Conservation (phyloP, 30 jellyfish, hydroid and myxozoan genomes). For the Morbakka virulenta region DNA sequence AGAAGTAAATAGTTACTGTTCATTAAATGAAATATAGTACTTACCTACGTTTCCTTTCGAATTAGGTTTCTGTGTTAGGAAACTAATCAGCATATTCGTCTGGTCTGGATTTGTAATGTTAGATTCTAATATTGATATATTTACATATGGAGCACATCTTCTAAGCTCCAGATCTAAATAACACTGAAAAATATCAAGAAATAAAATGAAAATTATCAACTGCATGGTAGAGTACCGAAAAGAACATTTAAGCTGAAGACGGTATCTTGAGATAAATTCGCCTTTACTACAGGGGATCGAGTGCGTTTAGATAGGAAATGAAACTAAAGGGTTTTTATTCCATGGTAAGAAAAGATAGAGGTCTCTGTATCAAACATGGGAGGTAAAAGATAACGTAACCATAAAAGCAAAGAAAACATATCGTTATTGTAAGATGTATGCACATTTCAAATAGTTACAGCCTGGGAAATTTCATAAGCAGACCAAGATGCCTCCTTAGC, state of each 20-base stretch:
- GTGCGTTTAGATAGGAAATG: background rate
- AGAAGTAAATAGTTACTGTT: no score
- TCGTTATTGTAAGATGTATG: no score
- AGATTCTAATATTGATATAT: constrained; percentile 46
- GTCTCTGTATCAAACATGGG: no score
- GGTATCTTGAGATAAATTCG: background rate
- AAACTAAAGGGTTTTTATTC: background rate
- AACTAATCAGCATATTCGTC: constrained; percentile 33
- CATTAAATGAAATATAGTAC: background rate
- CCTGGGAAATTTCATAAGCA: no score
- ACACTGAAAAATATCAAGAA: constrained; percentile 59
- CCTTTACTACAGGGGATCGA: background rate
- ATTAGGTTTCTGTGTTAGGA: constrained; percentile 62
- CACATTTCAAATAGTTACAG: no score
- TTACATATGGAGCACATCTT: constrained; percentile 85
- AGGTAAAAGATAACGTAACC: no score
- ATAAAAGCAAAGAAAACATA: no score
- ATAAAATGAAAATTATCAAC: background rate
- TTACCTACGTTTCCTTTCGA: constrained; percentile 75
- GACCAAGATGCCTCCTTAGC: no score
- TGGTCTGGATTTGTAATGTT: constrained; percentile 63
- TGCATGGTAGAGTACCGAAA: background rate
- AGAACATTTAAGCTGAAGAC: background rate
- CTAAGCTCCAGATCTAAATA: constrained; percentile 75
- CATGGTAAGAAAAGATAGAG: no score